A percentile compares a stretch with the other conserved stretches of the same genome.
Conservation (phyloP, 2,888 invertebrate genomes). For the Lottia scabra region DNA sequence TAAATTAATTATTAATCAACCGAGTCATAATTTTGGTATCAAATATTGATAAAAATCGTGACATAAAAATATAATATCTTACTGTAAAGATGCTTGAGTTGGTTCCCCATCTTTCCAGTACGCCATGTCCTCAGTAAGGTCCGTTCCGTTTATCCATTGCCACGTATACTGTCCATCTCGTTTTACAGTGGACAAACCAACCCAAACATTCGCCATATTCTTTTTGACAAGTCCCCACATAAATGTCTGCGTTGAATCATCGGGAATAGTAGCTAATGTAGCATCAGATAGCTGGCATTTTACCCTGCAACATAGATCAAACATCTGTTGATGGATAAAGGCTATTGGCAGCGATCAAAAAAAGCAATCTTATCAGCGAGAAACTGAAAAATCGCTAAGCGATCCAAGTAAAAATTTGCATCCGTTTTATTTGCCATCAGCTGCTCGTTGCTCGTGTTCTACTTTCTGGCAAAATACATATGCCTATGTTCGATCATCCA, state of each 20-base stretch:
- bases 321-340: too few species aligned
- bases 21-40: too few species aligned
- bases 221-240: conserved; percentile 12
- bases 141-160: not conserved
- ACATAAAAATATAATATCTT: not conserved
- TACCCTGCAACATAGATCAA: not conserved
- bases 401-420: too few species aligned
- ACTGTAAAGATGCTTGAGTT: not conserved
- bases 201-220: conserved; percentile 7
- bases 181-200: not conserved
- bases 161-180: not conserved
- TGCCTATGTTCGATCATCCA: too few species aligned
- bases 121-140: not conserved
- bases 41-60: too few species aligned
- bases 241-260: conserved; percentile 4
- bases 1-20: too few species aligned
- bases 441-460: too few species aligned
- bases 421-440: too few species aligned
- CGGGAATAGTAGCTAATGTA: conserved; percentile 5
- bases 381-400: too few species aligned
- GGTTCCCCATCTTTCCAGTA: not conserved
- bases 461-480: too few species aligned
- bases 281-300: conserved; percentile 9
- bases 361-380: too few species aligned
- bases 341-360: too few species aligned